These are phyloP conservation scores for Origma solitaria DNA, from an alignment of 2,113 vertebrate species.

Conservation along the genomic window DNA sequence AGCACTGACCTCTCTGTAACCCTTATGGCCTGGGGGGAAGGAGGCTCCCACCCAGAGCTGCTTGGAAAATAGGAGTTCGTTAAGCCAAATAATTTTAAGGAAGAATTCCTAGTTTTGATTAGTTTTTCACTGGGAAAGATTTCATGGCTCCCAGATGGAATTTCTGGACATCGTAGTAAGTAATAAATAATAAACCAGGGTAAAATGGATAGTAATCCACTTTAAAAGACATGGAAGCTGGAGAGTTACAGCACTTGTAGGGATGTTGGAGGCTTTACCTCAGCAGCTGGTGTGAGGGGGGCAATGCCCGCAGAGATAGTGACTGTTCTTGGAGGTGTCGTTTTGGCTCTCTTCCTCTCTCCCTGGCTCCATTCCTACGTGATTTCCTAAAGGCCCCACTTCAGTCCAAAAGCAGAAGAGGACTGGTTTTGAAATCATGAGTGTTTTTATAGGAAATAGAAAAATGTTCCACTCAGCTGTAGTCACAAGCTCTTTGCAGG, in stretches of 20 bases:
- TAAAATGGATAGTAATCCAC: neutral
- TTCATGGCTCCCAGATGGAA: neutral
- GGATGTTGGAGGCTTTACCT: neutral
- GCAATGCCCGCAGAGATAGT: fast-evolving
- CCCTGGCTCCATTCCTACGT: neutral
- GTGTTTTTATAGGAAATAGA: neutral
- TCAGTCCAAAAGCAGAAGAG: neutral
- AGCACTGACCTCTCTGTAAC: neutral
- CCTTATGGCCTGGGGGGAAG: neutral
- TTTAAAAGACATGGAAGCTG: neutral
- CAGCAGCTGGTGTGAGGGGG: neutral
- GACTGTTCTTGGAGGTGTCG: neutral
- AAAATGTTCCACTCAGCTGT: neutral
- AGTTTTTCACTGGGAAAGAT: neutral
- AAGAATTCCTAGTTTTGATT: neutral
- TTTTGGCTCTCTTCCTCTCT: neutral
- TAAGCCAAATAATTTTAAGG: neutral
- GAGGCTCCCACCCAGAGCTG: neutral
- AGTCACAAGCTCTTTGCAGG: neutral
- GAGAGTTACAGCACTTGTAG: neutral
- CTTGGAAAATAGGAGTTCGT: neutral
- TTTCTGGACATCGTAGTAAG: neutral
- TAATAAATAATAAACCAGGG: neutral
- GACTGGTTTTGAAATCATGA: neutral
- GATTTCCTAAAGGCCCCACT: neutral